These are phyloP conservation scores for Cryptoleucopteryx plumbea DNA, from an alignment of 2,113 vertebrate species.

Conservation along the genomic window DNA sequence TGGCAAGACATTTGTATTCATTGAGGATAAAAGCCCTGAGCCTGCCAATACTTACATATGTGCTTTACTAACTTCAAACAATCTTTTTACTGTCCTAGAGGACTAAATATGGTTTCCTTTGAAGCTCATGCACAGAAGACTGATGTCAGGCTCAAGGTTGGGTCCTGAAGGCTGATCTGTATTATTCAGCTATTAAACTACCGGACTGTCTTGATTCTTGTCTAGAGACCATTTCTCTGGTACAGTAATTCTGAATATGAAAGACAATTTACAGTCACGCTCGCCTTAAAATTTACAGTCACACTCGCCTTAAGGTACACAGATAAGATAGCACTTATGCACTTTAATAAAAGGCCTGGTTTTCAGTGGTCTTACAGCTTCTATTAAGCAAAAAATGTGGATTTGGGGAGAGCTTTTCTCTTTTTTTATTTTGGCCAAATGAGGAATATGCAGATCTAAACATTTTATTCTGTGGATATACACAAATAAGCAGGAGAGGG, in stretches of 20 bases:
- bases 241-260: conserved; percentile 32
- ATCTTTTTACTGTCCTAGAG: conserved; percentile 40
- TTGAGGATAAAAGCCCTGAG: conserved; percentile 38
- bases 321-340: background rate
- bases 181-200: conserved; percentile 30
- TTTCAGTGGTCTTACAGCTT: background rate
- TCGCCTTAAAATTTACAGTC: background rate
- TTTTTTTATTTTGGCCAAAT: background rate
- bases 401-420: background rate
- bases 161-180: conserved; percentile 30
- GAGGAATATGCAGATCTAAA: background rate
- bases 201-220: conserved; percentile 3
- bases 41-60: conserved; percentile 31
- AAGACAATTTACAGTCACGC: background rate
- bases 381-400: background rate
- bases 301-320: background rate
- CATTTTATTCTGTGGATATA: background rate
- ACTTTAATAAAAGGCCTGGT: background rate
- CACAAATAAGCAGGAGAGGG: background rate
- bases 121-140: conserved; percentile 29
- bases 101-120: conserved; percentile 50
- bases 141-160: conserved; percentile 30
- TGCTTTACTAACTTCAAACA: conserved; percentile 51
- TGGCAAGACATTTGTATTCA: conserved; percentile 45
- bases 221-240: background rate